phyloP scores from a whole-genome alignment of 1,140 invertebrate genomes.

The Leptopilina boulardi region DNA sequence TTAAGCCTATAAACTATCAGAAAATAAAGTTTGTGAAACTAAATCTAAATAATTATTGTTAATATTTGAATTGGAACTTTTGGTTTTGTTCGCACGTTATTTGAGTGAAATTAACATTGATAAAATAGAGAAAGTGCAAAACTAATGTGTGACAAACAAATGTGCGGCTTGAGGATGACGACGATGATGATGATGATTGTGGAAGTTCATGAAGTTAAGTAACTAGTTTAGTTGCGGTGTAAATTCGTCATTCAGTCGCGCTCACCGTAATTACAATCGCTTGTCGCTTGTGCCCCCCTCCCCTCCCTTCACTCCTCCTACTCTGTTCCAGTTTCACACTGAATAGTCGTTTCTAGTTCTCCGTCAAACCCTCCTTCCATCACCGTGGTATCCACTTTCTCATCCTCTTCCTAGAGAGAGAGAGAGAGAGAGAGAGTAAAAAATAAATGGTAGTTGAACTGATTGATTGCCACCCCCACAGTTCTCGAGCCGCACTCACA shows the following conservation, averaged over 20 bases:
- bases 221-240: slow-evolving; percentile 31
- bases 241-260: slow-evolving; percentile 27
- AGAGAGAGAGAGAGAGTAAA: slow-evolving; percentile 7
- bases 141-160: neutral
- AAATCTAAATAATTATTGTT: neutral
- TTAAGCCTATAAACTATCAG: too few species aligned
- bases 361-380: slow-evolving; percentile 21
- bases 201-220: slow-evolving; percentile 18
- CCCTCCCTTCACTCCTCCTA: too few species aligned
- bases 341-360: slow-evolving; percentile 26
- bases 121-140: neutral
- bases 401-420: neutral
- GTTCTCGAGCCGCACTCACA: slow-evolving; percentile 21
- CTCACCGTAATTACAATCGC: slow-evolving; percentile 28
- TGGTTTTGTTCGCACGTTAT: too few species aligned
- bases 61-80: neutral
- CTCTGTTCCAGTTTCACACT: slow-evolving; percentile 23
- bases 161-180: neutral
- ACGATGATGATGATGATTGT: slow-evolving; percentile 7
- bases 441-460: slow-evolving; percentile 32
- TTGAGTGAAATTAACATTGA: neutral
- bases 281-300: slow-evolving; percentile 13
- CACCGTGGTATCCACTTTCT: slow-evolving; percentile 12
- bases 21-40: neutral
- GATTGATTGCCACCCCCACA: slow-evolving; percentile 28